Evolutionary conservation across 2,888 invertebrate genomes (phyloP), one percentile per base, ranked within the genome.

Genomic region (Sinelater perroti): DNA sequence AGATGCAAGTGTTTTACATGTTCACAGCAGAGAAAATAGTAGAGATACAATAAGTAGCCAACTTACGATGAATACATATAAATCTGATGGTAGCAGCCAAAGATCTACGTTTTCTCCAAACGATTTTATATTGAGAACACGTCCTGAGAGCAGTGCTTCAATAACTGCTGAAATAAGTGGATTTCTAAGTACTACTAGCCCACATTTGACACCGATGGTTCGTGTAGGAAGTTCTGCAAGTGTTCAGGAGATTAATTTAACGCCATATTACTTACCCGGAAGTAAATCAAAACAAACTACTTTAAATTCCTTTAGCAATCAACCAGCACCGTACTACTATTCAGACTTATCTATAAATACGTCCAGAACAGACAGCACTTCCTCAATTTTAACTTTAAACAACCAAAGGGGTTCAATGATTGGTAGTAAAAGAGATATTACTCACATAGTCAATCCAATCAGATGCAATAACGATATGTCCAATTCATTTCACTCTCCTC

Each of bases 271-370:
- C 26, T 62, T 61, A 20, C 24, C 54, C 16, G 56, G 44, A 51
- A 30, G 17, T 13, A 49, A 45, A 45, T 33, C 24, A 10, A 42
- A 49, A 26, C 45, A 31, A 11, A 44, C 46, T 2, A 42, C 21
- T 54, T 46, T 31, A 14, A 26, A 47, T 30, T 46, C 42, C 2
- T 63, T 68, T 11, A 59, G 52, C 28, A 68, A 65, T 44, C 86
- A 87, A 60, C 84, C 87, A 51, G 91, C 91, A 21, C 93, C 93
- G 0, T 93, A 93, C 71, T 93, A 93, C 71, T 93, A 93, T 74
- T 92, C 93, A 0, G 93, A 94, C 75, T 80, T 87, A 44, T 87
- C 81, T 2, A 69, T 75, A 66, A 73, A 75, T 58, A 68, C 72
- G 0, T 68, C 69, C 1, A 66, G 69, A 51, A 70, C 66, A 14